phyloP scores from a whole-genome alignment of 2,113 vertebrate species.

The Poecilia latipinna region DNA sequence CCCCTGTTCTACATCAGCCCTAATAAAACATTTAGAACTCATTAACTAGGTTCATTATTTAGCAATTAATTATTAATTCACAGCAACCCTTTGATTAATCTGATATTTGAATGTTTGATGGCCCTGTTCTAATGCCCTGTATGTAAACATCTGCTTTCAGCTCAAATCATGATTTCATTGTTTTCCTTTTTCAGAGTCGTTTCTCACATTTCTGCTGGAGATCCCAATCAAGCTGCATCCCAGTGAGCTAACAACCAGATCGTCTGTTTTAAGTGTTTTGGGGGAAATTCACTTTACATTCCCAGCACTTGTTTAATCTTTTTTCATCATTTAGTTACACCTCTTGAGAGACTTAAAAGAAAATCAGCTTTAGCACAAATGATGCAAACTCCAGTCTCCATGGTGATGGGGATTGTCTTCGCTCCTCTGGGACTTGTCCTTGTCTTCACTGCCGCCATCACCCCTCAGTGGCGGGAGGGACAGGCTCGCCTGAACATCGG shows the following conservation, averaged over 20 bases:
- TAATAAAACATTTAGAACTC: too few relatives aligned
- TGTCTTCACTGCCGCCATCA: conserved; percentile 83
- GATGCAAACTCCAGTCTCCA: conserved; percentile 82
- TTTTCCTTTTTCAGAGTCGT: conserved; percentile 19
- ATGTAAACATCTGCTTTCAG: neutral
- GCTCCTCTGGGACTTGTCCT: conserved; percentile 81
- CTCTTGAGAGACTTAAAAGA: neutral
- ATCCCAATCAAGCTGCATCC: neutral
- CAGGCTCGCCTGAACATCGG: conserved; percentile 65
- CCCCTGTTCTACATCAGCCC: too few relatives aligned
- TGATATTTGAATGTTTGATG: too few relatives aligned
- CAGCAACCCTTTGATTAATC: too few relatives aligned
- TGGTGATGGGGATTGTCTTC: conserved; percentile 84
- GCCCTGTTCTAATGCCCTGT: neutral
- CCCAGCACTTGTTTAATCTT: neutral
- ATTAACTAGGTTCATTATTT: too few relatives aligned
- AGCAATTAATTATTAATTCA: too few relatives aligned
- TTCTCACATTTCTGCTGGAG: neutral
- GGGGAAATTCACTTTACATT: neutral
- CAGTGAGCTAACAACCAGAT: conserved; percentile 1
- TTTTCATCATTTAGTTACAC: too few relatives aligned
- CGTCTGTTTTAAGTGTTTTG: neutral
- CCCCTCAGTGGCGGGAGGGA: conserved; percentile 83
- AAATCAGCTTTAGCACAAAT: neutral
- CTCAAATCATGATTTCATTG: neutral